phyloP scores from a whole-genome alignment of 1,140 invertebrate species.

The Dendrolimus punctatus region DNA sequence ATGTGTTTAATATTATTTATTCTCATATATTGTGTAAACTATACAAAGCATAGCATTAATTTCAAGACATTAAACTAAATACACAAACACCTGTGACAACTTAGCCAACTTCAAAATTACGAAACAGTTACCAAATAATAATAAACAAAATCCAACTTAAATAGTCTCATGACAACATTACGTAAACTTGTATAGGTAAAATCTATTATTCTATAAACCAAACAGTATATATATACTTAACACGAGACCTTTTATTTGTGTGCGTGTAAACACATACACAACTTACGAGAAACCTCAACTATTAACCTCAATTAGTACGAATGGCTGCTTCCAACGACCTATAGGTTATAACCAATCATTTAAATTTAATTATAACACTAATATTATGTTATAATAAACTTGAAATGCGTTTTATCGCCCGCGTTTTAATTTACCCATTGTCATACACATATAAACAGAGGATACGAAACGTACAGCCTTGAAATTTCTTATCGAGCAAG shows the following conservation, averaged over 20 bases:
- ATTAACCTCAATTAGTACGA: slow-evolving; percentile 26
- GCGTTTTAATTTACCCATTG: slow-evolving; percentile 47
- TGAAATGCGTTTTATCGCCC: slow-evolving; percentile 22
- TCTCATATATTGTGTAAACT: too few species aligned
- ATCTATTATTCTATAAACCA: too few species aligned
- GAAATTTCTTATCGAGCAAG: slow-evolving; percentile 66
- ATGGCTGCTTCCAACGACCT: slow-evolving; percentile 14
- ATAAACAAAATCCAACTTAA: too few species aligned
- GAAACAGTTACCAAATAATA: too few species aligned
- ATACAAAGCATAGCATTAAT: too few species aligned
- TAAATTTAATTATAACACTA: slow-evolving; percentile 17
- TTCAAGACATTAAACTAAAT: too few species aligned
- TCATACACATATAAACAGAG: slow-evolving; percentile 29
- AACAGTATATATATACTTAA: too few species aligned
- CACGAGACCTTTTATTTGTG: background rate
- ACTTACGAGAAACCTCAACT: slow-evolving; percentile 5
- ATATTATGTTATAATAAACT: slow-evolving; percentile 9
- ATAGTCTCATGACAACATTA: too few species aligned
- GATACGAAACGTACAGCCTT: slow-evolving; percentile 57
- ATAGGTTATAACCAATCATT: slow-evolving; percentile 1
- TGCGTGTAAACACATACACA: slow-evolving; percentile 10
- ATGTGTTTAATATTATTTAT: too few species aligned
- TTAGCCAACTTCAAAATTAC: too few species aligned
- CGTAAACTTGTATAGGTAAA: too few species aligned
- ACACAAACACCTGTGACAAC: too few species aligned